Evolutionary conservation across 2,797 vertebrate genomes (phyloP), one percentile per base, ranked within the genome.

Genomic region (Enteromius trimaculatus): DNA sequence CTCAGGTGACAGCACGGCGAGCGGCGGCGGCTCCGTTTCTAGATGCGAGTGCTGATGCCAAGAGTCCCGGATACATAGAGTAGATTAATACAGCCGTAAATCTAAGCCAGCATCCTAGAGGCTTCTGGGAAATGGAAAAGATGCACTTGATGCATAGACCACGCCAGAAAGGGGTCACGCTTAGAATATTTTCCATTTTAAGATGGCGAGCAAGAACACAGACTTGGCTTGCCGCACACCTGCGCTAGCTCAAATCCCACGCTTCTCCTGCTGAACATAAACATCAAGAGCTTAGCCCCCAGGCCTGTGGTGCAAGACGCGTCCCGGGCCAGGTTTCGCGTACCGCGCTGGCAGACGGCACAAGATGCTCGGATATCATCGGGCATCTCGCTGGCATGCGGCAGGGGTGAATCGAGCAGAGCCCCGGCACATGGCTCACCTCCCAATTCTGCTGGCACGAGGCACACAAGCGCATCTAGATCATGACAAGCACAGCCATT

Each of bases 401-500:
- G 70, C 44, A 58, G 68, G 82, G 60, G 82, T 80, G 86, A 87
- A 86, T 58, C 51, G 75, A 76, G 77, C 49, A 39, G 90, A 39
- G 90, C 76, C 89, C 94, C 93, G 93, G 93, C 92, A 93, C 89
- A 89, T 83, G 9, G 71, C 90, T 89, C 66, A 88, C 88, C 92
- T 92, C 92, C 92, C 89, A 93, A 91, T 79, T 90, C 86, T 77
- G 87, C 89, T 94, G 93, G 93, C 94, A 93, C 78, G 66, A 69
- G 78, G 80, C 65, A 88, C 39, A 80, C 86, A 88, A 89, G 91
- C 11, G 90, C 90, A 89, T 92, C 92, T 93, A 92, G 90, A 91
- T 93, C 92, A 79, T 53, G 77, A 87, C 86, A 91, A 90, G 89
- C 91, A 91, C 92, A 92, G 37, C 71, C 60, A 84, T 85, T 81